phyloP scores from a whole-genome alignment of 2,888 invertebrate species.

The Hanleya hanleyi region DNA sequence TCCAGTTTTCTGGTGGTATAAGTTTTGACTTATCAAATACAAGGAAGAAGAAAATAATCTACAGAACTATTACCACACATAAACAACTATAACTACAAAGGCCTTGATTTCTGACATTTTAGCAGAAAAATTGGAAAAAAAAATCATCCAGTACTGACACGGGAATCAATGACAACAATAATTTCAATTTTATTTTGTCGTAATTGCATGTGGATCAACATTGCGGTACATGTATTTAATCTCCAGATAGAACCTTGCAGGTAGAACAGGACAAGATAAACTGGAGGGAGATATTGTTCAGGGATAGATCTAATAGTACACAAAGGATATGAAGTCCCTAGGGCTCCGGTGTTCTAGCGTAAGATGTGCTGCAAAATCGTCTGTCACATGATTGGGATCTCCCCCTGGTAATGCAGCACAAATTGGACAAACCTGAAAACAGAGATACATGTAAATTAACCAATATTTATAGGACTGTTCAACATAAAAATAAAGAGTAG shows the following conservation, averaged over 20 bases:
- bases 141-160: no score
- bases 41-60: no score
- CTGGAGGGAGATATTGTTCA: neutral
- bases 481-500: no score
- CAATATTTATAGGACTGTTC: no score
- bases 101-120: no score
- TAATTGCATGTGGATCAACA: neutral
- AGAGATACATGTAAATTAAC: no score
- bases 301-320: neutral
- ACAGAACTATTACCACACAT: no score
- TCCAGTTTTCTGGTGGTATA: no score
- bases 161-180: no score
- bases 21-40: no score
- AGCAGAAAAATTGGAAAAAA: no score
- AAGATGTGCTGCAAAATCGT: slow-evolving; percentile 97
- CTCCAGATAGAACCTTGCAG: neutral
- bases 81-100: no score
- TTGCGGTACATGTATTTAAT: neutral
- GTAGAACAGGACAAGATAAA: neutral
- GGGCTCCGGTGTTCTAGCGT: slow-evolving; percentile 85
- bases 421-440: slow-evolving; percentile 90
- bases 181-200: neutral
- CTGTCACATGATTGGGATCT: slow-evolving; percentile 97
- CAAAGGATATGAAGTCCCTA: slow-evolving; percentile 83
- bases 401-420: slow-evolving; percentile 97